These are phyloP conservation scores for Enteromius thamalakanensis DNA, from an alignment of 2,797 vertebrate species.

Conservation along the genomic window DNA sequence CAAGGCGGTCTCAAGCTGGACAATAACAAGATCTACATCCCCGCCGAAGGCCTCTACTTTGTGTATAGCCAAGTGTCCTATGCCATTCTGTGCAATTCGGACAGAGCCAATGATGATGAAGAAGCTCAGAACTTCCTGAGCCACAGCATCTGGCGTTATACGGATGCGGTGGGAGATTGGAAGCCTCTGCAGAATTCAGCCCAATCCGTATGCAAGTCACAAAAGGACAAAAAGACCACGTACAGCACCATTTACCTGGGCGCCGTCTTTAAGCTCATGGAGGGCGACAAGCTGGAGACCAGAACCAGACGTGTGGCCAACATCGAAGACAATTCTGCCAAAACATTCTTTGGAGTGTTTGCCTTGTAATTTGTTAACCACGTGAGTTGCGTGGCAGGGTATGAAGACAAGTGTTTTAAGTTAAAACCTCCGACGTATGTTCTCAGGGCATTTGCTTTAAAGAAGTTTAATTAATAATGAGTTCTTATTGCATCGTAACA, in stretches of 20 bases:
- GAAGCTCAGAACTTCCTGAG: conserved; percentile 60
- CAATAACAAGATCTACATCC: conserved; percentile 71
- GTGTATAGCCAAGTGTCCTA: conserved; percentile 80
- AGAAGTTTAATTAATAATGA: background rate
- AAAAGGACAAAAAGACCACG: conserved; percentile 8
- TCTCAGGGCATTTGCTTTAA: conserved; percentile 40
- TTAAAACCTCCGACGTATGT: conserved; percentile 50
- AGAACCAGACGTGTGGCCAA: conserved; percentile 35
- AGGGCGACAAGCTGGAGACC: conserved; percentile 66
- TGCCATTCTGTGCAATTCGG: conserved; percentile 57
- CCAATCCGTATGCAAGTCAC: conserved; percentile 64
- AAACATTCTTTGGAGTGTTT: conserved; percentile 79
- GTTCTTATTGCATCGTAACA: background rate
- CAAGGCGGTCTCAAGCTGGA: conserved; percentile 67
- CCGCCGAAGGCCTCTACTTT: conserved; percentile 73
- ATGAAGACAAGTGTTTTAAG: conserved; percentile 49
- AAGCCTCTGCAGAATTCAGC: conserved; percentile 65
- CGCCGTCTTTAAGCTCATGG: conserved; percentile 70
- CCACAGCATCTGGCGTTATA: conserved; percentile 66
- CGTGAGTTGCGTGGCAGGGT: background rate
- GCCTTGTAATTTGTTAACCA: conserved; percentile 67
- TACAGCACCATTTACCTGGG: conserved; percentile 73
- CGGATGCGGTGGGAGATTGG: background rate
- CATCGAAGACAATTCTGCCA: conserved; percentile 54
- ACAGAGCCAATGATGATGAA: accelerated